A percentile compares a stretch with the other conserved stretches of the same genome.
phyloP scores from a whole-genome alignment of 1,140 invertebrate genomes.

The Battus philenor region DNA sequence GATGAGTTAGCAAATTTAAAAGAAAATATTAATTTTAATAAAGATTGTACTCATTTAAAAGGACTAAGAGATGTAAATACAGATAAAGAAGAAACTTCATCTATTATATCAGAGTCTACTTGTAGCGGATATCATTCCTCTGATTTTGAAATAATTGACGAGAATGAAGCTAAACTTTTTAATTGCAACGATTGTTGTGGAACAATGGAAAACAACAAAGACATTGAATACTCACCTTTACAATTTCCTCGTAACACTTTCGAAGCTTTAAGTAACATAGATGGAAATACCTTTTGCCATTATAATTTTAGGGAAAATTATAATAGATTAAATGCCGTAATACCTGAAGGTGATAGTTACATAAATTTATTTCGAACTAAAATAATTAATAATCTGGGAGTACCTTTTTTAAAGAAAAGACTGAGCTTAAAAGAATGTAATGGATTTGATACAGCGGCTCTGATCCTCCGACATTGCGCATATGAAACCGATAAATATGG shows the following conservation, averaged over 20 bases:
- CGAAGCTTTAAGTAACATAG: no score
- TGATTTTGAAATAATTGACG: conserved; percentile 53
- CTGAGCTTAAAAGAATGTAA: conserved; percentile 25
- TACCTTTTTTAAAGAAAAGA: conserved; percentile 39
- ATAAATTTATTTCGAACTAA: conserved; percentile 33
- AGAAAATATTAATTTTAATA: not conserved
- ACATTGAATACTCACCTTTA: no score
- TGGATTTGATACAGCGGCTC: conserved; percentile 27
- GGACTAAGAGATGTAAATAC: not conserved
- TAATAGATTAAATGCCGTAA: conserved; percentile 18
- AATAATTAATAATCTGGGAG: conserved; percentile 11
- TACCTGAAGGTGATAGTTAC: conserved; percentile 39
- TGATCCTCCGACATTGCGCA: conserved; percentile 5
- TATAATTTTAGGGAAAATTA: not conserved
- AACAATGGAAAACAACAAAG: no score
- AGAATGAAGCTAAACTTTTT: conserved; percentile 33
- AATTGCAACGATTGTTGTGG: no score
- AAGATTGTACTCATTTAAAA: not conserved
- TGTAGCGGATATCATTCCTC: conserved; percentile 44
- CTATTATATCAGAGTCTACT: not conserved
- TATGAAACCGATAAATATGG: conserved; percentile 25
- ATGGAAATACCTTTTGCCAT: no score
- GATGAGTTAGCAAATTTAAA: no score
- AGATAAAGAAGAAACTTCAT: conserved; percentile 3
- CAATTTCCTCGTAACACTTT: no score